Percentiles rank a stretch among this genome's conserved stretches.
Evolutionary conservation across 1,140 invertebrate species (phyloP).

Genomic region (Bombyx mori): DNA sequence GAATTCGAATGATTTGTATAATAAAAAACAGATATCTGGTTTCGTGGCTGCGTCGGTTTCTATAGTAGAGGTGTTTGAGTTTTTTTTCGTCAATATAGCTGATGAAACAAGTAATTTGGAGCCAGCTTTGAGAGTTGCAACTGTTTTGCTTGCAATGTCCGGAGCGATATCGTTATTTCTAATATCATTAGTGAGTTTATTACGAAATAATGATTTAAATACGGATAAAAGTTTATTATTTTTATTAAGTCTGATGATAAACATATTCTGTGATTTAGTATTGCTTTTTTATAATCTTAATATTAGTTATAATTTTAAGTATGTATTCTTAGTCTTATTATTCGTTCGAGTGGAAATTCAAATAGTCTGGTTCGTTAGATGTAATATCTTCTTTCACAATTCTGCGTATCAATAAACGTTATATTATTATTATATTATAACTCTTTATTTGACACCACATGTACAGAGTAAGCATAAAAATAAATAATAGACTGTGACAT

Average conservation of each 20-base stretch:
- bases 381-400: slow-evolving; percentile 3
- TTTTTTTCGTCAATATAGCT: neutral
- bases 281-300: slow-evolving; percentile 12
- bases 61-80: slow-evolving; percentile 8
- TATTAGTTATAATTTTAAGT: neutral
- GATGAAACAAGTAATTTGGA: neutral
- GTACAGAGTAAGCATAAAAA: no score
- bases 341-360: slow-evolving; percentile 7
- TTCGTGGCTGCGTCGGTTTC: slow-evolving; percentile 8
- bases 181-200: slow-evolving; percentile 4
- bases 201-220: slow-evolving; percentile 4
- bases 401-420: neutral
- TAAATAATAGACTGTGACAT: no score
- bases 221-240: slow-evolving; percentile 6
- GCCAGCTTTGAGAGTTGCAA: slow-evolving; percentile 1
- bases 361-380: slow-evolving; percentile 8
- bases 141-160: slow-evolving; percentile 11
- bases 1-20: slow-evolving; percentile 14
- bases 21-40: slow-evolving; percentile 9
- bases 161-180: slow-evolving; percentile 6
- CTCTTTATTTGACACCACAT: no score
- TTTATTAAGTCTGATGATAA: slow-evolving; percentile 5
- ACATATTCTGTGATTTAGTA: slow-evolving; percentile 10
- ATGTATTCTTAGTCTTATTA: slow-evolving; percentile 4
- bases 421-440: neutral